Evolutionary conservation across 2,113 vertebrate species (phyloP), one percentile per base, ranked within the genome.

Genomic region (Cinclus mexicanus): DNA sequence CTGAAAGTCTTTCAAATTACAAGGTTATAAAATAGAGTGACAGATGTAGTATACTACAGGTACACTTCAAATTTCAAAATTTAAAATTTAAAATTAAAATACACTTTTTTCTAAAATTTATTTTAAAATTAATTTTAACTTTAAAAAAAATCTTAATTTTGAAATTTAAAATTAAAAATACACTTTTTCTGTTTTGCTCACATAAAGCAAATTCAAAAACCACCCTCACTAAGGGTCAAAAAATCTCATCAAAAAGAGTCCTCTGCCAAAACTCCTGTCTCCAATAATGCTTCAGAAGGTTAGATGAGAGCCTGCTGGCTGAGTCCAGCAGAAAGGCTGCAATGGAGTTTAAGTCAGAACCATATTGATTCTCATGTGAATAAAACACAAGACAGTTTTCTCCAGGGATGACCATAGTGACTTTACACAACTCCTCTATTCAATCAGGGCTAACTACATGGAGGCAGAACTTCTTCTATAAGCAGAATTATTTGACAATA

Each of bases 1-100:
- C 55, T 37, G 46, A 11, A 95, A 89, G 69, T 79, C 55, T 97
- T 75, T 93, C 94, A 92, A 91, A 81, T 93, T 93, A 75, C 80
- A 96, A 41, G 50, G 68, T 89, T 81, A 46, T 92, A 79, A 95
- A 96, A 95, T 83, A n/a, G 83, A 93, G 86, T 94, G 95, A 68
- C 80, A 93, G 74, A 94, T 89, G 7, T 77, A 94, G 81, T 87
- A 52, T 74, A 25, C 47, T 95, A 70, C 55, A 95, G 90, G 67
- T 95, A 90, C 55, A 68, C 41, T 77, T 64, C 10, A 49, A 60
- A n/a, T 3, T 6, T 23, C 4, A 17, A 23, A 31, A 49, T 31
- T 37, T 37, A 47, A 56, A 57, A 46, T 28, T 46, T 7, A 59
- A 59, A 37, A 37, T 46, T 7, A 59, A 59, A 37, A 37, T 8